Percentiles rank a stretch among this genome's conserved stretches.
Conservation (phyloP, 2,797 vertebrate species). For the Vipera ursinii region DNA sequence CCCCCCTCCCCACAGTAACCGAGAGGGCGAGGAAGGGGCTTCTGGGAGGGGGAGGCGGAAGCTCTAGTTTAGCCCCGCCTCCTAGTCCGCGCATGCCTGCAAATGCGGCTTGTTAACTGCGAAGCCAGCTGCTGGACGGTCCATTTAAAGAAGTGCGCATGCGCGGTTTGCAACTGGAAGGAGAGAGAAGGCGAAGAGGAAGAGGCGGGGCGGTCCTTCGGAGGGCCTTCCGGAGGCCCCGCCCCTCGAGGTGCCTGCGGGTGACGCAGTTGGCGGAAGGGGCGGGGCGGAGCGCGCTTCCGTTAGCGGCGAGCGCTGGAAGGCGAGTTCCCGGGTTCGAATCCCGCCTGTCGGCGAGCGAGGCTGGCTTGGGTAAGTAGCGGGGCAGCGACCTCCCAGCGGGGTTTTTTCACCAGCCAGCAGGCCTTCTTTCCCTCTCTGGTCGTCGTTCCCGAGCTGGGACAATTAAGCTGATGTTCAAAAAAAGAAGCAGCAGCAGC, state of each 20-base stretch:
- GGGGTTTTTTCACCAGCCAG: neutral
- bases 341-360: neutral
- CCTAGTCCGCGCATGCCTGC: neutral
- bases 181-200: neutral
- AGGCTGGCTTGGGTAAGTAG: neutral
- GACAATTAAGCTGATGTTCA: neutral
- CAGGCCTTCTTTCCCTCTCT: neutral
- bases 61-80: neutral
- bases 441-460: neutral
- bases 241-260: neutral
- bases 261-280: neutral
- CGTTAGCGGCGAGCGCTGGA: neutral
- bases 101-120: neutral
- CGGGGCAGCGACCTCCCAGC: too few relatives aligned
- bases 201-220: neutral
- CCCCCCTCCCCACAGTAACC: accelerated
- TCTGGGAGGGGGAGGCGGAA: neutral
- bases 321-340: neutral
- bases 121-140: neutral
- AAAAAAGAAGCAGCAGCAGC: neutral
- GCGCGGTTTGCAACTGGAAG: neutral
- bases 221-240: neutral
- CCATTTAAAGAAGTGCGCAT: neutral
- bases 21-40: neutral
- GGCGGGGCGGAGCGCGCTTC: neutral